These are phyloP conservation scores for Gopherus flavomarginatus DNA, from an alignment of 2,113 vertebrate species.

Conservation along the genomic window DNA sequence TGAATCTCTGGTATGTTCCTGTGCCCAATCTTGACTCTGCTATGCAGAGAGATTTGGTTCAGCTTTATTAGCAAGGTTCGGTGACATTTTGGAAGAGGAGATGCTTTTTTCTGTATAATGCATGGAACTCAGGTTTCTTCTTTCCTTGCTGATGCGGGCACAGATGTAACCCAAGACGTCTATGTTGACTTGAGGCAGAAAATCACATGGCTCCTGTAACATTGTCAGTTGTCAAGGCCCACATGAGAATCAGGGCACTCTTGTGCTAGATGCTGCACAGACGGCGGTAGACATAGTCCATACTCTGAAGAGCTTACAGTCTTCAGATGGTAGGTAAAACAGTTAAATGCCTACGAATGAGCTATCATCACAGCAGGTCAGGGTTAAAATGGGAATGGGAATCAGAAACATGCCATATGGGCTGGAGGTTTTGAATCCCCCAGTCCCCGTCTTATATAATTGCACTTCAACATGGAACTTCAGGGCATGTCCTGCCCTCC, in stretches of 20 bases:
- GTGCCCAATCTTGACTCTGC: not conserved
- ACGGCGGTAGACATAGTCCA: not conserved
- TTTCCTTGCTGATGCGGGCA: fast-evolving
- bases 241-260: fast-evolving
- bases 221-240: not conserved
- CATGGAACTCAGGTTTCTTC: not conserved
- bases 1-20: constrained; percentile 36
- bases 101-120: not conserved
- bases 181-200: not conserved
- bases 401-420: not conserved
- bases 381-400: not conserved
- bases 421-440: not conserved
- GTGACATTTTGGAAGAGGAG: constrained; percentile 2
- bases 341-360: not conserved
- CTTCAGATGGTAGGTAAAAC: not conserved
- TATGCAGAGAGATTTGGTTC: constrained; percentile 26
- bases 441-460: not conserved
- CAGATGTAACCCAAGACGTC: not conserved
- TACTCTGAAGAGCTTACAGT: not conserved
- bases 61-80: not conserved
- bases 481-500: not conserved
- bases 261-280: not conserved
- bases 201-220: not conserved
- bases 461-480: not conserved
- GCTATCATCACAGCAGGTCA: not conserved